Percentiles rank a stretch among this genome's conserved stretches.
phyloP scores from a whole-genome alignment of 2,113 vertebrate species.

The Sisor rabdophorus region DNA sequence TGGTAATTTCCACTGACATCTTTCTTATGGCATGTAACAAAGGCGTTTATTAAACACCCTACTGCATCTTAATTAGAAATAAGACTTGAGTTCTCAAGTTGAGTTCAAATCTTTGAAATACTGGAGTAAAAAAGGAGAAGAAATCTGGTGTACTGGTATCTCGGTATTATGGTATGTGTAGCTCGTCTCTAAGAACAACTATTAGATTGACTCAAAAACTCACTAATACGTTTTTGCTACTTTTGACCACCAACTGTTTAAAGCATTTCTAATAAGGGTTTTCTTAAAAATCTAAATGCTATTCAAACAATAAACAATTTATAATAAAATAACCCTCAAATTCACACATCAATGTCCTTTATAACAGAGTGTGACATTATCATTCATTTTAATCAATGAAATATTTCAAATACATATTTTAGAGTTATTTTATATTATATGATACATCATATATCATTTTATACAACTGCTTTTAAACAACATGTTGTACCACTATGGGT shows the following conservation, averaged over 20 bases:
- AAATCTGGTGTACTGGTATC: no score
- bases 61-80: conserved; percentile 28
- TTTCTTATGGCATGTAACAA: conserved; percentile 49
- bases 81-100: conserved; percentile 1
- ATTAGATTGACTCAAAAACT: not conserved
- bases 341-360: not conserved
- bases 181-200: no score
- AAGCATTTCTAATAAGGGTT: not conserved
- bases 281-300: not conserved
- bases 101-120: not conserved
- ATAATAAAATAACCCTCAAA: not conserved
- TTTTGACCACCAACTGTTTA: not conserved
- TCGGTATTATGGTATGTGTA: no score
- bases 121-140: not conserved
- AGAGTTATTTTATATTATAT: no score
- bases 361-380: no score
- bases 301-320: not conserved
- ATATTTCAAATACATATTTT: no score
- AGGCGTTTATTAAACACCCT: conserved; percentile 57
- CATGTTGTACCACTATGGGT: not conserved
- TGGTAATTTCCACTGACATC: conserved; percentile 65
- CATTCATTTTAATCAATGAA: no score
- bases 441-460: not conserved
- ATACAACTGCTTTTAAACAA: not conserved
- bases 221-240: not conserved